phyloP scores from a whole-genome alignment of 2,797 vertebrate species.

The Calcarius lapponicus region DNA sequence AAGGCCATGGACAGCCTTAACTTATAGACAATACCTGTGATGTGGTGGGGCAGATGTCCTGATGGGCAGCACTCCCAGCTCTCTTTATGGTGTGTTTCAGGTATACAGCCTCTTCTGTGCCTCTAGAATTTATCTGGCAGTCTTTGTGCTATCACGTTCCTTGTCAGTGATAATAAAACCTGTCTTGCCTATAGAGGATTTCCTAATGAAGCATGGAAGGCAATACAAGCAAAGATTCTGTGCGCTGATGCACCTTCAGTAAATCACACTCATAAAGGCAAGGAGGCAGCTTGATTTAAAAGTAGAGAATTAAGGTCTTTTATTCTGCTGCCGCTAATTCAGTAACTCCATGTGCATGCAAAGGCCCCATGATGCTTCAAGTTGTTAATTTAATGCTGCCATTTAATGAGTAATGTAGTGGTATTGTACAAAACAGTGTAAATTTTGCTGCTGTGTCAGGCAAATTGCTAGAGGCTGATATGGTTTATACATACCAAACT shows the following conservation, averaged over 20 bases:
- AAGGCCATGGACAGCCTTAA: not conserved
- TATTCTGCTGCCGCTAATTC: not conserved
- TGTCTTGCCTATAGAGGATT: conserved; percentile 6
- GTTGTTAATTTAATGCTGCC: conserved; percentile 20
- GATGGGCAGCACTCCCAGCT: not conserved
- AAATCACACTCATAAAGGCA: conserved; percentile 20
- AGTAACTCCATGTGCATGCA: not conserved
- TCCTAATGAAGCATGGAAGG: conserved; percentile 29
- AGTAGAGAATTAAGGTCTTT: not conserved
- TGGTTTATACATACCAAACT: not conserved
- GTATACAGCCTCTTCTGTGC: not conserved
- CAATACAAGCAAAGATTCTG: conserved; percentile 11
- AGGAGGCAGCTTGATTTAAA: not conserved
- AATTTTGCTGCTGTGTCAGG: not conserved
- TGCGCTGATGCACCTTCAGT: conserved; percentile 2
- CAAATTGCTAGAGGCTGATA: not conserved
- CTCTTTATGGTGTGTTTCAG: not conserved
- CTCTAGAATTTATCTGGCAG: conserved; percentile 27
- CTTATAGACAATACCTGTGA: not conserved
- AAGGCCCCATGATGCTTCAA: not conserved
- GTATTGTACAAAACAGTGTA: not conserved
- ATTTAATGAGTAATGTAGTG: conserved; percentile 47
- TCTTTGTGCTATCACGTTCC: not conserved
- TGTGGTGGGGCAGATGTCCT: not conserved
- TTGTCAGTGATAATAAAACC: conserved; percentile 34